Base-by-base conservation (phyloP, 1,140 invertebrate species). In the Stegodyphus dumicola region DNA sequence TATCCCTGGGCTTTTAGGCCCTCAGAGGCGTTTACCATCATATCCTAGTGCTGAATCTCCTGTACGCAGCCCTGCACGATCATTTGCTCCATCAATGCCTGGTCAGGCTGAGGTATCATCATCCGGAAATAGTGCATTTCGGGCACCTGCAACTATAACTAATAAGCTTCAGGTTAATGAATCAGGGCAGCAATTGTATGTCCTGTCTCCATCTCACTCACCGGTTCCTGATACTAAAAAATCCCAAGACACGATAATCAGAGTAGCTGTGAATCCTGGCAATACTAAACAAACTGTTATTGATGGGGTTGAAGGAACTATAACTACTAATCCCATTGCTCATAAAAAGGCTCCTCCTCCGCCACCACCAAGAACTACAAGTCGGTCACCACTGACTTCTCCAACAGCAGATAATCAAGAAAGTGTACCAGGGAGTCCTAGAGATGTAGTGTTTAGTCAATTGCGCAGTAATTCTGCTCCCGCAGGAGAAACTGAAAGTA, bases 341-440 rank as follows among this genome's bases (percentile, higher is more conserved):
- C 92, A 93, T 10, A 94, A 95, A 88, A 92, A 95, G 80, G 93
- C 95, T 48, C 95, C 95, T n/a, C 95, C 95, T 51, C 95, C 95
- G 13, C 95, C 95, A 64, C 95, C 95, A n/a, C 95, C 95, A 13
- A 92, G 95, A 76, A 96, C 95, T 69, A 95, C 94, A 80, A 95
- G 95, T 54, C 93, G 94, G 88, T 95, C 94, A 52, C 95, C 95
- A 6, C 90, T 95, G 85, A 94, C 94, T 17, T 95, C 95, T 66
- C 95, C 95, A 6, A 94, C 94, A 51, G 93, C 84, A 5, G 84
- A 86, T 18, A n/a, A 17, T 13, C 79, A 81, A 70, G 79, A 81
- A 5, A 80, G 18, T 13, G 79, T 83, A 15, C 81, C 90, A 91
- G 75, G 74, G 54, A 86, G 66, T 91, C 81, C 90, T 91, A 7